Conservation (phyloP, 2,888 invertebrate genomes). For the Cheilosia grossa region DNA sequence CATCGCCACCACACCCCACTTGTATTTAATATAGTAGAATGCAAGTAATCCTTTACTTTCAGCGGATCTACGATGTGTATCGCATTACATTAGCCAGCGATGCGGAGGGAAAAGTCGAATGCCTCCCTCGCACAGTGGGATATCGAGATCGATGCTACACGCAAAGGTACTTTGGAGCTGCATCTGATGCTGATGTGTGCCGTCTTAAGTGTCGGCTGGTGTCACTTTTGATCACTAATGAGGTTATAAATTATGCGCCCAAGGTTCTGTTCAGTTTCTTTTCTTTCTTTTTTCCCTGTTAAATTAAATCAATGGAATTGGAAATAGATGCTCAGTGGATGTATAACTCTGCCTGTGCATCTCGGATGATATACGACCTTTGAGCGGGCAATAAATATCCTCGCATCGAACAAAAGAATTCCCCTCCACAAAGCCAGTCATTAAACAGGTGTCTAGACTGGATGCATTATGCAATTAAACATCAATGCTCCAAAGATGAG, state of each 20-base stretch:
- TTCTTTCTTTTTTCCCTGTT: constrained; percentile 24
- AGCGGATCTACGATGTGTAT: constrained; percentile 50
- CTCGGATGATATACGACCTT: constrained; percentile 46
- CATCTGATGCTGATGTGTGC: constrained; percentile 60
- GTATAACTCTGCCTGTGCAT: constrained; percentile 9
- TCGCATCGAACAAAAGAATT: constrained; percentile 46
- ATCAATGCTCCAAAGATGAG: constrained; percentile 41
- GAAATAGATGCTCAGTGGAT: constrained; percentile 50
- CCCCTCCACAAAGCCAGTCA: constrained; percentile 23
- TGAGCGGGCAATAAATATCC: constrained; percentile 59
- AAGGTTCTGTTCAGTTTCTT: constrained; percentile 15
- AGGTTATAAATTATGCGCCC: constrained; percentile 74
- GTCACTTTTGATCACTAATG: constrained; percentile 74
- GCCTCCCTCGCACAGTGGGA: constrained; percentile 55
- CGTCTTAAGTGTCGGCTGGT: constrained; percentile 68
- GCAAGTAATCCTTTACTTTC: constrained; percentile 65
- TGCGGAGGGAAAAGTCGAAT: constrained; percentile 51
- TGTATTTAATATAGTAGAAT: not conserved
- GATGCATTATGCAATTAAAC: constrained; percentile 68
- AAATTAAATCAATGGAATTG: constrained; percentile 71
- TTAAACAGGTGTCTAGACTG: constrained; percentile 74
- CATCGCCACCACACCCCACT: not conserved
- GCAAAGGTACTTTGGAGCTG: constrained; percentile 1
- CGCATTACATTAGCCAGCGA: constrained; percentile 62
- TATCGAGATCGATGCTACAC: constrained; percentile 30